These are phyloP conservation scores for Carterocephalus palaemon DNA, from an alignment of 2,888 invertebrate genomes.

Conservation along the genomic window DNA sequence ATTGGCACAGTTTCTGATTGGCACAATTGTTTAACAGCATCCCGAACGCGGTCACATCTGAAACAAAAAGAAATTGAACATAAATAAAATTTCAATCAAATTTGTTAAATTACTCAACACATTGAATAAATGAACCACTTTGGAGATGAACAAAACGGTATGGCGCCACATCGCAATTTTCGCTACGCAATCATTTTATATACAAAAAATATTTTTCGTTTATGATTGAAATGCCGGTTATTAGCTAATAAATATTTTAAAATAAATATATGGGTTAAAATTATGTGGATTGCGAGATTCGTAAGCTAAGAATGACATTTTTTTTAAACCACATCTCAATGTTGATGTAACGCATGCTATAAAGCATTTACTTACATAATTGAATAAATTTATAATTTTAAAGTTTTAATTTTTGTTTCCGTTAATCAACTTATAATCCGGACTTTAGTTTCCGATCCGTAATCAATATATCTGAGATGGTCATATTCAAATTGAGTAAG, in stretches of 20 bases:
- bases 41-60: slow-evolving; percentile 59
- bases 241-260: no score
- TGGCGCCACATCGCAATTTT: slow-evolving; percentile 3
- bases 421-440: slow-evolving; percentile 29
- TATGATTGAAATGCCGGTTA: no score
- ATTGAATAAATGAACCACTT: slow-evolving; percentile 8
- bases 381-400: no score
- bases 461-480: slow-evolving; percentile 49
- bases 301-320: background rate
- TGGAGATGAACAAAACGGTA: background rate
- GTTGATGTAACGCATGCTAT: no score
- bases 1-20: slow-evolving; percentile 37
- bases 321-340: background rate
- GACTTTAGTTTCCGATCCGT: slow-evolving; percentile 36
- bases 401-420: slow-evolving; percentile 27
- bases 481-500: slow-evolving; percentile 40
- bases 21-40: slow-evolving; percentile 37
- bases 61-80: slow-evolving; percentile 45
- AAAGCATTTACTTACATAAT: no score
- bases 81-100: background rate
- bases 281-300: no score
- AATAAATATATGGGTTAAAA: no score
- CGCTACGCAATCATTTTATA: background rate
- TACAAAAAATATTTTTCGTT: background rate
- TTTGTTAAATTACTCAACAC: slow-evolving; percentile 1